Conservation (phyloP, 2,888 invertebrate species). For the Plagiodera versicolora region DNA sequence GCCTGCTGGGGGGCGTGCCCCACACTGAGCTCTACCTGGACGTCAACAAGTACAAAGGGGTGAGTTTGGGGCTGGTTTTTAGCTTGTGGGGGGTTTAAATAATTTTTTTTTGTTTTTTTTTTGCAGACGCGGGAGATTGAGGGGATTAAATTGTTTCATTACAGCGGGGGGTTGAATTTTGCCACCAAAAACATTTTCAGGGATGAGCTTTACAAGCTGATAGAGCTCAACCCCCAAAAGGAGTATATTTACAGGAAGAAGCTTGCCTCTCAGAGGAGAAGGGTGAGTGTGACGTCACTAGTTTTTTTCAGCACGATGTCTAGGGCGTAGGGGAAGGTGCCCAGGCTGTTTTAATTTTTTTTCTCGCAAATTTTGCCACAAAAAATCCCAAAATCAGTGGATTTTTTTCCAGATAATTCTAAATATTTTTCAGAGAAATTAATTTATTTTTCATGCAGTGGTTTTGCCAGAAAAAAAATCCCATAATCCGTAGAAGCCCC, state of each 20-base stretch:
- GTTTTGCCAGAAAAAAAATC: no score
- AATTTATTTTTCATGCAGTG: no score
- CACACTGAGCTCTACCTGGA: slow-evolving; percentile 69
- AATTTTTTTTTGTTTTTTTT: not conserved
- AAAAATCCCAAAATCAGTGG: no score
- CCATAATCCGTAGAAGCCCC: no score
- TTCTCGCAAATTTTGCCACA: no score
- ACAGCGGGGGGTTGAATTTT: slow-evolving; percentile 69
- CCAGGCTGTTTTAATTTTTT: no score
- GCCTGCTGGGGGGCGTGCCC: slow-evolving; percentile 64
- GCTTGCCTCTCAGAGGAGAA: slow-evolving; percentile 45
- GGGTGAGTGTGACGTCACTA: slow-evolving; percentile 33
- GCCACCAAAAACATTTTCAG: slow-evolving; percentile 64
- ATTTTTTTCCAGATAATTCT: no score
- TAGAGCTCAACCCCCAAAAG: slow-evolving; percentile 58
- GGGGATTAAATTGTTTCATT: slow-evolving; percentile 69
- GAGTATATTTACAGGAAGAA: slow-evolving; percentile 54
- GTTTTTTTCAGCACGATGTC: no score
- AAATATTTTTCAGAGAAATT: no score
- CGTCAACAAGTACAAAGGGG: slow-evolving; percentile 63
- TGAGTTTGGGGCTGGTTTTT: slow-evolving; percentile 43
- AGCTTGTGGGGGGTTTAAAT: no score
- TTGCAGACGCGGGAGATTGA: slow-evolving; percentile 63
- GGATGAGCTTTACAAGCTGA: slow-evolving; percentile 57
- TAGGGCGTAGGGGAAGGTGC: no score